Base-by-base conservation (phyloP, 2,888 invertebrate species). In the Deilephila porcellus region DNA sequence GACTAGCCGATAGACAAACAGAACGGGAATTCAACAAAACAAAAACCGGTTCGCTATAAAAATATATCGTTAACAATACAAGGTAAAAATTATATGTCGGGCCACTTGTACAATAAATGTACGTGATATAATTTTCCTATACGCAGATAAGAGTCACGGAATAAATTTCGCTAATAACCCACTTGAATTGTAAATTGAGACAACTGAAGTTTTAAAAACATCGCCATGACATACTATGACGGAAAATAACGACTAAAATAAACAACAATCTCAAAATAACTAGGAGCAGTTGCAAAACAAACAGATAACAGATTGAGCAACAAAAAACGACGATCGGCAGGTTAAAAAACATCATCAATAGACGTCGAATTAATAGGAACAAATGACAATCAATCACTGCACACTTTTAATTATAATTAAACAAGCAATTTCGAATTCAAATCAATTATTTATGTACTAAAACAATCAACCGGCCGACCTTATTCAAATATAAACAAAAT, bases 401-500 rank as follows among this genome's bases (percentile, higher is more conserved):
- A 17, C 6, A 56, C 56, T 45, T 14, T 25, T 52, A 37, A 7
- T 14, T 52, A 45, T 52, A 67, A 59, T 64, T 60, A 67, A 73
- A 45, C 56, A 20, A 56, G 56, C 34, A 67, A 25, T 59, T 64
- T 72, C 34, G 25, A 25, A 17, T 59, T 64, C 64, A 37, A 59
- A 56, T 72, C 25, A 59, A 37, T 19, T 53, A 63, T 17, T 29
- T 60, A 76, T 72, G 74, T 75, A 78, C 73, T 71, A 74, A 77
- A 78, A 76, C 75, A 76, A 73, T 70, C 71, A 73, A 79, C 74
- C 73, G 73, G 70, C 63, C 70, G 34, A 74, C 78, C 76, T 77
- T 78, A 76, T 80, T 81, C 74, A 78, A 81, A 80, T 77, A 71
- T 70, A 70, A 74, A 71, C 72, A 75, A 78, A 78, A 74, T 63